Percentiles rank a stretch among this genome's conserved stretches.
Evolutionary conservation across 2,888 invertebrate species (phyloP).

Genomic region (Apantesis nais): DNA sequence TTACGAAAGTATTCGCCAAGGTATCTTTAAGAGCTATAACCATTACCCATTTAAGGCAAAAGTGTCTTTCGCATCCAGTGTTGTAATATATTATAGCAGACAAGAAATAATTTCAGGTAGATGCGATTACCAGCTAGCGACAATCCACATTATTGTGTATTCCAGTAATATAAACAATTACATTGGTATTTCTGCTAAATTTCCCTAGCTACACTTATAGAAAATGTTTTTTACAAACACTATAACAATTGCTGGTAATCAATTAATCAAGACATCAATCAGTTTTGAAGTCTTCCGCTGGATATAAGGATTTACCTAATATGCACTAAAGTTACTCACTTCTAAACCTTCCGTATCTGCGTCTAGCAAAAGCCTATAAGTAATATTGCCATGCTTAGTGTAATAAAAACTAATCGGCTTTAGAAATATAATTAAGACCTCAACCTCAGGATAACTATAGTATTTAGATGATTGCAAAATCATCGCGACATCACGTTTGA

Average conservation of each 20-base stretch:
- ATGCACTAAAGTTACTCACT: too few species aligned
- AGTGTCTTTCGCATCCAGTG: not conserved
- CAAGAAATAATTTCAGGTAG: not conserved
- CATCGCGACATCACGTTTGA: not conserved
- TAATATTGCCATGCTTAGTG: not conserved
- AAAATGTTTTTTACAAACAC: not conserved
- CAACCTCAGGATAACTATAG: not conserved
- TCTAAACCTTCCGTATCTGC: not conserved
- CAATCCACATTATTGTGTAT: not conserved
- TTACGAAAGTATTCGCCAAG: not conserved
- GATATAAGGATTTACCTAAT: not conserved
- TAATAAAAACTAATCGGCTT: not conserved
- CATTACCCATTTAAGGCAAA: not conserved
- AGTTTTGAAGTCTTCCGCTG: not conserved
- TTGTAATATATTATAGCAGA: not conserved
- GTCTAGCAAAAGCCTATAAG: not conserved
- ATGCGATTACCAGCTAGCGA: too few species aligned
- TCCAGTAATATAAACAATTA: not conserved
- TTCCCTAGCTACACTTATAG: not conserved
- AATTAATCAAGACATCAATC: not conserved
- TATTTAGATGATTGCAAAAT: constrained; percentile 1
- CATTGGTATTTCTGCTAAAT: not conserved
- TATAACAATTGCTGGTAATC: not conserved
- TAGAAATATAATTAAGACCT: not conserved
- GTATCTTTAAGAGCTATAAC: not conserved